Base-by-base conservation (phyloP, 1,140 invertebrate genomes). In the Drosophila willistoni region DNA sequence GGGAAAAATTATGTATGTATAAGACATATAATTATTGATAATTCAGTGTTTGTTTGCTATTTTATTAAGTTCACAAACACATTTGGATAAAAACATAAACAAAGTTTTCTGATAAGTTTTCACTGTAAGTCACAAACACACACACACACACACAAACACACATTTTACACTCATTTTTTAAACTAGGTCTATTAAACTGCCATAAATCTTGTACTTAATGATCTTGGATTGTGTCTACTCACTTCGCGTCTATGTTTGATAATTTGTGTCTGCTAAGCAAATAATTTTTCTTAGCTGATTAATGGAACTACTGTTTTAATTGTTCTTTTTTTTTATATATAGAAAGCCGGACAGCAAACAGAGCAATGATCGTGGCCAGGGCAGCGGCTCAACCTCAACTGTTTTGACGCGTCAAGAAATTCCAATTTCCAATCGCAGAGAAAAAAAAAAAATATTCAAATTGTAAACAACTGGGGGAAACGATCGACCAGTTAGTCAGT, bases 401-500 rank as follows among this genome's bases (percentile, higher is more conserved):
- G 75, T 47, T 29, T 76, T 66, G 64, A 68, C 12, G 51, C 55
- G 60, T 63, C 39, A 34, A 66, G 71, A 83, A 79, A 73, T 79
- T 79, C 68, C 64, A 86, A 77, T 83, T 86, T 86, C 84, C 83
- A 86, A 86, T 89, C 68, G 71, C 75, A 69, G 85, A 73, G 79
- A 87, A 86, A 84, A 83, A 19, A 83, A 19, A 12, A 3, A 79
- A 64, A 66, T 54, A 63, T 70, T 85, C 79, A 68, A 60, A 66
- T 86, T 82, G 82, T 86, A 86, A 87, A 86, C 82, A 85, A 75
- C 74, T 33, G 44, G 29, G 51, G 44, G 63, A 36, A 19, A 34
- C 33, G 63, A 54, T 63, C 57, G 68, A 41, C 61, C 61, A 73
- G 54, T 76, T 61, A 72, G 68, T 39, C 10, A 39, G 36, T 39